A percentile compares a stretch with the other conserved stretches of the same genome.
These are phyloP conservation scores for Anaspis maculata DNA, from an alignment of 2,888 invertebrate genomes.

Conservation along the genomic window DNA sequence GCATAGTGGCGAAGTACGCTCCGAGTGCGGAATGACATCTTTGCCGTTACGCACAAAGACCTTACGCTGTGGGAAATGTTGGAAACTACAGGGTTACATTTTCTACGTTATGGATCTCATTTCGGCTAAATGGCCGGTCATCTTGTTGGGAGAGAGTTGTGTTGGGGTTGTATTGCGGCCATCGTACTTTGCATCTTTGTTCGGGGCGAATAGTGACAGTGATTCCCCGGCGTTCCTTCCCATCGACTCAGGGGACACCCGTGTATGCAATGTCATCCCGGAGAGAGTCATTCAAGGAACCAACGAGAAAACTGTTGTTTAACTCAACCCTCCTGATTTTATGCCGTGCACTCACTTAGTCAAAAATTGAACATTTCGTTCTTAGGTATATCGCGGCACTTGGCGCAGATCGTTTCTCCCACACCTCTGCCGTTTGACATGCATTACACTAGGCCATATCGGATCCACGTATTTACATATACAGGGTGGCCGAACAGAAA, in stretches of 20 bases:
- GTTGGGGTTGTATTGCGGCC: slow-evolving; percentile 23
- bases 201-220: slow-evolving; percentile 20
- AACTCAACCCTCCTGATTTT: too few species aligned
- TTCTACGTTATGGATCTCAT: slow-evolving; percentile 37
- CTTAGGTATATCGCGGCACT: too few species aligned
- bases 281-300: too few species aligned
- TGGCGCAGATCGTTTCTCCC: too few species aligned
- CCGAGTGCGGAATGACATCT: slow-evolving; percentile 25
- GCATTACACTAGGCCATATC: too few species aligned
- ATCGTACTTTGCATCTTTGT: slow-evolving; percentile 29
- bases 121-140: slow-evolving; percentile 35
- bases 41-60: slow-evolving; percentile 27
- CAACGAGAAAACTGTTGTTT: too few species aligned
- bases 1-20: slow-evolving; percentile 15
- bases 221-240: slow-evolving; percentile 7
- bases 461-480: too few species aligned
- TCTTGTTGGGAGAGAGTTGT: slow-evolving; percentile 34
- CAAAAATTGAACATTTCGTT: too few species aligned
- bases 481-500: too few species aligned
- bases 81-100: slow-evolving; percentile 32
- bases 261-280: slow-evolving; percentile 4
- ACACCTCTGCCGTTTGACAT: too few species aligned
- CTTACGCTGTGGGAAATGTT: slow-evolving; percentile 29
- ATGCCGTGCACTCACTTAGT: too few species aligned
- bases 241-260: slow-evolving; percentile 2